These are phyloP conservation scores for Drosophila lutescens DNA, from an alignment of 2,888 invertebrate genomes.

Conservation along the genomic window DNA sequence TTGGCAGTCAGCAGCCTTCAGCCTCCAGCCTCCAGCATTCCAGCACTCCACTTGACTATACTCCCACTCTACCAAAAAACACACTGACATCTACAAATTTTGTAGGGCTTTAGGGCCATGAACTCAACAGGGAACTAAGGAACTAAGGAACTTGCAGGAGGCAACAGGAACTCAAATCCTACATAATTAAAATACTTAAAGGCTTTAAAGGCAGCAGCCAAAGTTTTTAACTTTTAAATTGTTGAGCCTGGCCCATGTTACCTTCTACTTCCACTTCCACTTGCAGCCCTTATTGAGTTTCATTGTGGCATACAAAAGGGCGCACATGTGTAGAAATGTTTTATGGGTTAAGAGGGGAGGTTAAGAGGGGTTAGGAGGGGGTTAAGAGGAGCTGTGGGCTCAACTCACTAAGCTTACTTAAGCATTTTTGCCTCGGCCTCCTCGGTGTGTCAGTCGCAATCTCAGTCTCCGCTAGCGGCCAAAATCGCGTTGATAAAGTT, in stretches of 20 bases:
- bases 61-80: neutral
- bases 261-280: slow-evolving; percentile 3
- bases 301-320: slow-evolving; percentile 49
- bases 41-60: neutral
- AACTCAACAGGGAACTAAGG: neutral
- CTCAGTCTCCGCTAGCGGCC: slow-evolving; percentile 41
- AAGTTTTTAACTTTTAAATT: slow-evolving; percentile 75
- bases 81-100: slow-evolving; percentile 59
- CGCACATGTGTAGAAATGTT: slow-evolving; percentile 65
- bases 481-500: slow-evolving; percentile 49
- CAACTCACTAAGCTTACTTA: slow-evolving; percentile 69
- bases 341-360: slow-evolving; percentile 19
- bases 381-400: slow-evolving; percentile 9
- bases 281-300: slow-evolving; percentile 22
- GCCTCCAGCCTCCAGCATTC: neutral
- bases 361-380: neutral
- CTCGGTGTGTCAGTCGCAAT: slow-evolving; percentile 63
- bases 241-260: slow-evolving; percentile 51
- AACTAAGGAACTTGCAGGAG: neutral
- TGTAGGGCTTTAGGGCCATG: slow-evolving; percentile 51
- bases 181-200: slow-evolving; percentile 78
- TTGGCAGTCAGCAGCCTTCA: slow-evolving; percentile 32
- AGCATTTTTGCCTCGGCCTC: slow-evolving; percentile 63
- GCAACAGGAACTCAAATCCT: slow-evolving; percentile 57
- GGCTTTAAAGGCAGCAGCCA: slow-evolving; percentile 69